phyloP scores from a whole-genome alignment of 1,140 invertebrate species.

The Lamellibrachia luymesi region DNA sequence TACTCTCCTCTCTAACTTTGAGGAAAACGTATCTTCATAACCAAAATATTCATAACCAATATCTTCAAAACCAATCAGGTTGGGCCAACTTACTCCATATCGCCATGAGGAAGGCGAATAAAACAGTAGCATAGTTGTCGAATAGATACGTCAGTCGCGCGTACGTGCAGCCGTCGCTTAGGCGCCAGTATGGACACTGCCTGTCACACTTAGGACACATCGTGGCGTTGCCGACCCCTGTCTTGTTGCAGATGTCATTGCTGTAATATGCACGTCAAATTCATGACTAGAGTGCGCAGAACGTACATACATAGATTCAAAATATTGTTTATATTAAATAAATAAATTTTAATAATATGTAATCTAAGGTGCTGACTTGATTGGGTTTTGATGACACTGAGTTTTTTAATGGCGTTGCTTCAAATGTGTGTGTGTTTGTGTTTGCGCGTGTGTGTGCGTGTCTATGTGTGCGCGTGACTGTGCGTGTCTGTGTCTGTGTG shows the following conservation, averaged over 20 bases:
- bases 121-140: conserved; percentile 93
- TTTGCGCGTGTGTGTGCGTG: not conserved
- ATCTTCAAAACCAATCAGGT: conserved; percentile 7
- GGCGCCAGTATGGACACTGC: conserved; percentile 75
- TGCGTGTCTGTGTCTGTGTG: too few species aligned
- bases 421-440: not conserved
- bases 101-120: conserved; percentile 96
- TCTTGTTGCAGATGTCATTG: conserved; percentile 22
- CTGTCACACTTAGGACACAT: conserved; percentile 57
- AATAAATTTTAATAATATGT: too few species aligned
- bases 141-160: conserved; percentile 90
- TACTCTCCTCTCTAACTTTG: too few species aligned
- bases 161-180: conserved; percentile 84
- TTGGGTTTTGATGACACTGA: too few species aligned
- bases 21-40: too few species aligned
- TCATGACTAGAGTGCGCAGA: not conserved
- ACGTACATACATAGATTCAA: not conserved
- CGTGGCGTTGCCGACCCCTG: conserved; percentile 7
- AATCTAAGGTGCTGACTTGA: too few species aligned
- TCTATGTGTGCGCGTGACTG: not conserved
- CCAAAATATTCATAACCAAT: not conserved
- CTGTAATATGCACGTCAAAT: not conserved
- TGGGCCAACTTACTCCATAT: conserved; percentile 61
- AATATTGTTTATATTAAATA: too few species aligned
- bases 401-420: too few species aligned